Evolutionary conservation across 2,888 invertebrate genomes (phyloP), one percentile per base, ranked within the genome.

Genomic region (Xestia c-nigrum): DNA sequence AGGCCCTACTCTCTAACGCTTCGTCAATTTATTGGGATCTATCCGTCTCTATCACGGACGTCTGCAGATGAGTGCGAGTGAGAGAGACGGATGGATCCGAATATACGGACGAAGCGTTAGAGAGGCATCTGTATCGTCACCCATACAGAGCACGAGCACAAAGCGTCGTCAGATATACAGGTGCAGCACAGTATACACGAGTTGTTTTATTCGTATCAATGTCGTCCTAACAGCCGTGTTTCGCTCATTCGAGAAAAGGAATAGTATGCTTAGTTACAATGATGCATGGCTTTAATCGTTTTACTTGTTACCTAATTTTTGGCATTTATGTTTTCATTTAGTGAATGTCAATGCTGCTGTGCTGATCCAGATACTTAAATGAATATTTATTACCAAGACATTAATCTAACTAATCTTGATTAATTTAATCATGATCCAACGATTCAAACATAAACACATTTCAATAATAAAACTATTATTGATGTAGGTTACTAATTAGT

Each of bases 131-230:
- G 14, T 6, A 24, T 10, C 24, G 50, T 24, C 21, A 52, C 0
- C 21, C 14, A 14, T n/a, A n/a, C 24, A 61, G 57, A 12, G 9
- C 0, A 43, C 1, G 46, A 65, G 38, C n/a, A 66, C 24, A 66
- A 72, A 78, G 52, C 19, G 1, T 46, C 7, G 65, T 47, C 50
- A 57, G 46, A 78, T 24, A 65, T 16, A n/a, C 24, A 52, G 31
- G 0, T 46, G 50, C 10, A 68, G 5, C 14, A 40, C 14, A 19
- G 21, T 47, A 31, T 40, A 64, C n/a, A 70, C 16, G 0, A 3
- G 19, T 52, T 71, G 24, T 50, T 78, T 78, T 59, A 66, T 21
- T 78, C 31, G 38, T 38, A 21, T n/a, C 10, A 21, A 76, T 24
- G 12, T 61, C 43, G 43, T 50, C 19, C 14, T 43, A 50, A 21